A percentile compares a stretch with the other conserved stretches of the same genome.
These are phyloP conservation scores for Saccostrea cuccullata DNA, from an alignment of 1,140 invertebrate genomes.

Conservation along the genomic window DNA sequence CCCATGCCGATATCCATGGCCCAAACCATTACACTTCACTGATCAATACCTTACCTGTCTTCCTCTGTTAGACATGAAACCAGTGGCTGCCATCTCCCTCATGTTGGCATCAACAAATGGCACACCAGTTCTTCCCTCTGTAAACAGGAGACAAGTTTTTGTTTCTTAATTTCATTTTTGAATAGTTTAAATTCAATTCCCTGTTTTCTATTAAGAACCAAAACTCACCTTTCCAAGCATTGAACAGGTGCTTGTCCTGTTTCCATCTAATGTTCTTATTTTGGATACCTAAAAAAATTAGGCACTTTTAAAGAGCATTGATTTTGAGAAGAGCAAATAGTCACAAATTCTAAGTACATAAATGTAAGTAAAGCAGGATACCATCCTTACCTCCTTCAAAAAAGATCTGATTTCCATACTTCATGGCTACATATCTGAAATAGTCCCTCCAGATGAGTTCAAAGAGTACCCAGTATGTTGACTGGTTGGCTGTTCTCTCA, in stretches of 20 bases:
- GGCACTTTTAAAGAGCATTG: neutral
- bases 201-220: neutral
- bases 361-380: no score
- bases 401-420: constrained; percentile 78
- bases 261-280: constrained; percentile 74
- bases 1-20: no score
- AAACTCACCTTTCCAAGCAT: constrained; percentile 75
- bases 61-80: constrained; percentile 80
- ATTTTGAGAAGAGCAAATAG: neutral
- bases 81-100: constrained; percentile 78
- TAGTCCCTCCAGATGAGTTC: constrained; percentile 79
- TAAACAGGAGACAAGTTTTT: neutral
- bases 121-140: constrained; percentile 78
- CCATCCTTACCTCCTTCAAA: constrained; percentile 67
- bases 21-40: no score
- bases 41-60: constrained; percentile 68
- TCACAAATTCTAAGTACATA: neutral
- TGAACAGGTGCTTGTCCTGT: constrained; percentile 70
- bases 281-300: constrained; percentile 59
- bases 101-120: constrained; percentile 81
- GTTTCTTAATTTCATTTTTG: neutral
- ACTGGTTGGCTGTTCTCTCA: constrained; percentile 74
- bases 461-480: constrained; percentile 79
- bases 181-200: neutral
- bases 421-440: constrained; percentile 78